Evolutionary conservation across 2,888 invertebrate species (phyloP).

Genomic region (Metacarcinus magister): DNA sequence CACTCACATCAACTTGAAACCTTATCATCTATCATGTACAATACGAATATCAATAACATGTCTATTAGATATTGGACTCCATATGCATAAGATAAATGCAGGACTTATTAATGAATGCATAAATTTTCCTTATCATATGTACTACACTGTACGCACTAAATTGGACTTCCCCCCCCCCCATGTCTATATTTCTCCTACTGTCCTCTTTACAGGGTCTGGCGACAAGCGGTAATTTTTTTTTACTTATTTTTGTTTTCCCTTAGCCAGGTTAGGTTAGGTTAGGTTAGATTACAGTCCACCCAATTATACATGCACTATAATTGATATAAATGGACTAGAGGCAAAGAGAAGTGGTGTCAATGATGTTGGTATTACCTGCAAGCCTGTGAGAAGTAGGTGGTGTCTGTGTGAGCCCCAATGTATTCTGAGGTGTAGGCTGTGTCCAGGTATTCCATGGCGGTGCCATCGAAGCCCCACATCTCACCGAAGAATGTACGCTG

Average conservation of each 20-base stretch:
- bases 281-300: not conserved
- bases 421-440: constrained; percentile 90
- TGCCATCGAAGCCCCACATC: constrained; percentile 89
- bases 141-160: not conserved
- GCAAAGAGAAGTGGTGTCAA: not conserved
- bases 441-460: constrained; percentile 88
- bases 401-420: constrained; percentile 91
- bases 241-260: too few species aligned
- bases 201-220: too few species aligned
- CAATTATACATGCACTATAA: not conserved
- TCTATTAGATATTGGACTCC: too few species aligned
- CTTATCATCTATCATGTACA: too few species aligned
- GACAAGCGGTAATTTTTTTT: too few species aligned
- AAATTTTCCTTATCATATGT: not conserved
- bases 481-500: constrained; percentile 90
- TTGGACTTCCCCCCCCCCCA: too few species aligned
- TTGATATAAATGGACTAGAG: not conserved
- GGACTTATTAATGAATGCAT: not conserved
- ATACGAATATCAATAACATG: too few species aligned
- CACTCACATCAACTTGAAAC: too few species aligned
- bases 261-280: not conserved
- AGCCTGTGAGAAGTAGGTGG: constrained; percentile 91
- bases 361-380: constrained; percentile 87
- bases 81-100: too few species aligned
- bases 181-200: too few species aligned